phyloP scores from a whole-genome alignment of 2,797 vertebrate species.

The Sciurus vulgaris region DNA sequence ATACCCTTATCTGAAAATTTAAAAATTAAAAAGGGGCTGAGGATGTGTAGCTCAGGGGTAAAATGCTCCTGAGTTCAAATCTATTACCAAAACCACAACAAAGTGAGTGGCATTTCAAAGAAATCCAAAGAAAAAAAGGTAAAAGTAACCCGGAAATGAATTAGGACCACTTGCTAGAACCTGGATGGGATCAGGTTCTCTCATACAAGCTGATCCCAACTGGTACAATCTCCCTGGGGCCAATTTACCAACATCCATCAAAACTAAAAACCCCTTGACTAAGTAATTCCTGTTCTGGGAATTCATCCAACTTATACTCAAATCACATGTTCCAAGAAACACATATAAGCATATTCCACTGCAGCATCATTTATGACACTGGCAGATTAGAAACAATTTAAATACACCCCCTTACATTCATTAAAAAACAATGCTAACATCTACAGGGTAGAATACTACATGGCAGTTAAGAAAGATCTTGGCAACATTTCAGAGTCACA shows the following conservation, averaged over 20 bases:
- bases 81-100: not conserved
- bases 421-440: not conserved
- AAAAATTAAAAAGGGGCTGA: not conserved
- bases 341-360: not conserved
- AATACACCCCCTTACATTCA: not conserved
- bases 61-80: not conserved
- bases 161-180: not conserved
- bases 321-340: not conserved
- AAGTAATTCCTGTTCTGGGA: not conserved
- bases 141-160: not conserved
- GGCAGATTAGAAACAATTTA: not conserved
- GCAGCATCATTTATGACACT: not conserved
- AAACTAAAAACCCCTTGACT: not conserved
- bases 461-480: not conserved
- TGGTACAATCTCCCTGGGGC: not conserved
- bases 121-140: not conserved
- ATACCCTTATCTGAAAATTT: not conserved
- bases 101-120: not conserved
- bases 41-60: not conserved
- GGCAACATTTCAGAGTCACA: not conserved
- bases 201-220: not conserved
- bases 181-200: not conserved
- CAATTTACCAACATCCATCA: not conserved
- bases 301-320: not conserved
- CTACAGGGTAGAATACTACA: not conserved